Evolutionary conservation across 2,113 vertebrate genomes (phyloP).

Genomic region (pig (Sus scrofa)): T2T-Sscrofa CM000828.6:51605001-51605500

Average conservation of each 20-base stretch:
- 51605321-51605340: conserved; percentile 43
- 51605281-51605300: neutral
- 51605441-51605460: conserved; percentile 10
- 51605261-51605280: conserved; percentile 13
- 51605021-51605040: neutral
- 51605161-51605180: neutral
- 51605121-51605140: neutral
- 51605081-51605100: neutral
- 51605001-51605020: neutral
- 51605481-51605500: neutral
- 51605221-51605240: neutral
- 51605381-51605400: neutral
- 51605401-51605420: neutral
- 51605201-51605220: neutral
- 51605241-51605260: conserved; percentile 21
- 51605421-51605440: neutral
- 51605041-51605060: neutral
- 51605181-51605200: neutral
- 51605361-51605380: neutral
- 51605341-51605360: neutral
- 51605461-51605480: neutral
- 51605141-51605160: neutral
- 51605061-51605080: neutral
- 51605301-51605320: neutral
- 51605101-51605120: neutral